Base-by-base conservation (phyloP, 2,888 invertebrate species). In the Melanophora roralis region DNA sequence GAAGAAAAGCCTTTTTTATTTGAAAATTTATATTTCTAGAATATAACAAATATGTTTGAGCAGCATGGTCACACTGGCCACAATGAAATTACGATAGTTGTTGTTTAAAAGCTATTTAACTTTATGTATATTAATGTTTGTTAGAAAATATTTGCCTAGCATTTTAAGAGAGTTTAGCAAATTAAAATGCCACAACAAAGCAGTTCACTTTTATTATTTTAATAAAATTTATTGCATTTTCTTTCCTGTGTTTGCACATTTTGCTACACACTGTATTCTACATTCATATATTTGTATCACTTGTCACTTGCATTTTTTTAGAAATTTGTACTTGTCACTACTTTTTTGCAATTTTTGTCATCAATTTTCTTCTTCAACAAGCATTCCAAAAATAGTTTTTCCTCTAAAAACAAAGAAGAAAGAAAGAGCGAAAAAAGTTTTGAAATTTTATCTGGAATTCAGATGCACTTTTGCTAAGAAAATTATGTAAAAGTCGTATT, bases 281-380 rank as follows among this genome's bases (percentile, higher is more conserved):
- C 47, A 27, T 49, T 71, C 23, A 64, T 69, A 38, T 23, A 73
- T 68, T 78, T 68, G 47, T 67, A 67, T 55, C 38, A 51, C 73
- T 57, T 78, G 73, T 68, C 67, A 73, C 27, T 78, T 68, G 32
- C 23, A 19, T 49, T 47, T 65, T 65, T 65, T 16, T 49, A 12
- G 11, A 60, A 27, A 40, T 55, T 59, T 53, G 23, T 59, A 5
- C 51, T 40, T 74, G 40, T 68, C 19, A n/a, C 45, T 60, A 36
- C 3, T 62, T 60, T 77, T 65, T 62, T 57, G 36, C 51, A 47
- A 47, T 67, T 68, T 73, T 73, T 55, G 12, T 68, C 73, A 73
- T 73, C 67, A 78, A 73, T 78, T 73, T 68, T 68, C 69, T 43
- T 64, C 40, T 71, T 64, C 43, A 43, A 59, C 51, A 64, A 64